Evolutionary conservation across 2,113 vertebrate genomes (phyloP).

Genomic region (Conger conger): DNA sequence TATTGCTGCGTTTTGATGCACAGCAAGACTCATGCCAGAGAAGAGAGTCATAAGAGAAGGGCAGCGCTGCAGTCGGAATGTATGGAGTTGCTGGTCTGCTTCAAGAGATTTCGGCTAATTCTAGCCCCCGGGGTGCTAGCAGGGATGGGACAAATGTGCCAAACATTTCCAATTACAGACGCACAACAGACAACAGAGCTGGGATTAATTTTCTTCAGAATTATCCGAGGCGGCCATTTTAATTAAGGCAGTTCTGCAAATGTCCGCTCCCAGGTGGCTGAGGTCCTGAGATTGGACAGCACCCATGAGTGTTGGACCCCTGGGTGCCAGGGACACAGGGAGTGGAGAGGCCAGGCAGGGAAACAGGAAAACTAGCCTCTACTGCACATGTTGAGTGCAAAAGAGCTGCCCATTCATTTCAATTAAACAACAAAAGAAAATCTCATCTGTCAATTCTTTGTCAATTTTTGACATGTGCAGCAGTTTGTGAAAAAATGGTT

Average conservation of each 20-base stretch:
- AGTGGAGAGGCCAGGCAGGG: too few relatives aligned
- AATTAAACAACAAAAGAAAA: too few relatives aligned
- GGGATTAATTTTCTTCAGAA: neutral
- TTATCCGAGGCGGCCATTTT: neutral
- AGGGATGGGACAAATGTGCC: neutral
- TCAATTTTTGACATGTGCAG: too few relatives aligned
- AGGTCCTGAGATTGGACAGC: neutral
- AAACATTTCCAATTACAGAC: neutral
- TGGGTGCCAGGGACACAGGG: too few relatives aligned
- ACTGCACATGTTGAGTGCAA: too few relatives aligned
- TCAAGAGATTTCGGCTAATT: neutral
- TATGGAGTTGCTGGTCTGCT: neutral
- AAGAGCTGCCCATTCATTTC: too few relatives aligned
- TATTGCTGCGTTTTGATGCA: neutral
- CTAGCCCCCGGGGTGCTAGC: neutral
- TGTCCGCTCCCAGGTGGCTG: neutral
- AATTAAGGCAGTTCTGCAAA: constrained; percentile 7
- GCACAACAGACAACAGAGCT: neutral
- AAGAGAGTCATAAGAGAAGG: too few relatives aligned
- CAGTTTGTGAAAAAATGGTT: too few relatives aligned
- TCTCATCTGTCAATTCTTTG: too few relatives aligned
- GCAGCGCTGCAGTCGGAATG: neutral
- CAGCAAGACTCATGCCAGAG: too few relatives aligned
- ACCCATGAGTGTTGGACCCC: neutral
- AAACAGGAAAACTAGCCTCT: too few relatives aligned